phyloP scores from a whole-genome alignment of 2,888 invertebrate genomes.

The Cryptosula pallasiana region DNA sequence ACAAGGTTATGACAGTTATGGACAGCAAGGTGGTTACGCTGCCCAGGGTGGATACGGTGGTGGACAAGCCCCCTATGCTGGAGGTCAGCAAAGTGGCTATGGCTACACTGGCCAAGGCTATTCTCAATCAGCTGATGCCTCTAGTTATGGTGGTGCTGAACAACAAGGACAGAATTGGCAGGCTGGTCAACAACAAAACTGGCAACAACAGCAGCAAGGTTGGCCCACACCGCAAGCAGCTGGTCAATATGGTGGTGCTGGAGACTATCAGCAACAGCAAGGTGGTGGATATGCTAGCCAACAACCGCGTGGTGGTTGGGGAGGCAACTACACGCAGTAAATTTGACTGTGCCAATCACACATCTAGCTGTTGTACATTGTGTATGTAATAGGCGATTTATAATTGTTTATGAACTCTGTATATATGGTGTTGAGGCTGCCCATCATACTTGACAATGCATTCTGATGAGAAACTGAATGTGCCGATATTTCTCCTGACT shows the following conservation, averaged over 20 bases:
- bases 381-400: too few species aligned
- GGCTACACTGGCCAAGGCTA: background rate
- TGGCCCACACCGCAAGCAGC: background rate
- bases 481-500: too few species aligned
- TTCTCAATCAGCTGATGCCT: background rate
- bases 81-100: background rate
- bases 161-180: background rate
- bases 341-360: too few species aligned
- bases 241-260: background rate
- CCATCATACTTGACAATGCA: too few species aligned
- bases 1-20: background rate
- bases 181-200: background rate
- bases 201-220: background rate
- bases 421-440: too few species aligned
- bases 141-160: background rate
- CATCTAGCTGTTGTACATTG: too few species aligned
- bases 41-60: background rate
- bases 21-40: slow-evolving; percentile 17
- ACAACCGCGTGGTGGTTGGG: background rate
- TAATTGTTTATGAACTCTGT: too few species aligned
- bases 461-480: too few species aligned
- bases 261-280: background rate
- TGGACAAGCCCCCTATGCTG: background rate
- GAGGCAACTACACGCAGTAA: background rate
- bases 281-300: background rate